These are phyloP conservation scores for Drosophila lini DNA, from an alignment of 1,140 invertebrate species.

Conservation along the genomic window DNA sequence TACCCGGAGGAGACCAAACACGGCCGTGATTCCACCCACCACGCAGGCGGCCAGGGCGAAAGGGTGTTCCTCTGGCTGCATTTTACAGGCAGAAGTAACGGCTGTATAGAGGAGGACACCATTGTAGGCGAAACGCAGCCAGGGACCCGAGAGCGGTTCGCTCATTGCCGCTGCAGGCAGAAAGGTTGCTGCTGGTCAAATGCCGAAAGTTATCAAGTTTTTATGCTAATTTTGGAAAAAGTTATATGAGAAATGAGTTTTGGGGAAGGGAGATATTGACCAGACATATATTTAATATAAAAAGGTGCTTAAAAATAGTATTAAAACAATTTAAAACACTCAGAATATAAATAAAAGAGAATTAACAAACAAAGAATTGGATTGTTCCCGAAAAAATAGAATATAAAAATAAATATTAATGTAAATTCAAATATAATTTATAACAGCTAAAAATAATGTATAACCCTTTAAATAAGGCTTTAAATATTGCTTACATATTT, in stretches of 20 bases:
- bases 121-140: conserved; percentile 58
- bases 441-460: too few relatives aligned
- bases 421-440: too few relatives aligned
- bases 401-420: too few relatives aligned
- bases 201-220: conserved; percentile 33
- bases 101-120: conserved; percentile 51
- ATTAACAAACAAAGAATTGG: too few relatives aligned
- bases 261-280: neutral
- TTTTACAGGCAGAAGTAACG: conserved; percentile 26
- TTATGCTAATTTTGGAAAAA: neutral
- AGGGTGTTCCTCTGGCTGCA: conserved; percentile 44
- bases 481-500: too few relatives aligned
- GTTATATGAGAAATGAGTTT: conserved; percentile 3
- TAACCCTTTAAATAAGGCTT: too few relatives aligned
- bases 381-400: too few relatives aligned
- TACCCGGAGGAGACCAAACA: conserved; percentile 53
- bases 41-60: conserved; percentile 59
- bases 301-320: too few relatives aligned
- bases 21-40: conserved; percentile 56
- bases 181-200: neutral
- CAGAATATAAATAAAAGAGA: too few relatives aligned
- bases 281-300: neutral
- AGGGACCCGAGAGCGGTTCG: conserved; percentile 54
- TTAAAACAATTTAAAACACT: too few relatives aligned
- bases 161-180: conserved; percentile 42